These are phyloP conservation scores for Heteromyza rotundicornis DNA, from an alignment of 2,888 invertebrate genomes.

Conservation along the genomic window DNA sequence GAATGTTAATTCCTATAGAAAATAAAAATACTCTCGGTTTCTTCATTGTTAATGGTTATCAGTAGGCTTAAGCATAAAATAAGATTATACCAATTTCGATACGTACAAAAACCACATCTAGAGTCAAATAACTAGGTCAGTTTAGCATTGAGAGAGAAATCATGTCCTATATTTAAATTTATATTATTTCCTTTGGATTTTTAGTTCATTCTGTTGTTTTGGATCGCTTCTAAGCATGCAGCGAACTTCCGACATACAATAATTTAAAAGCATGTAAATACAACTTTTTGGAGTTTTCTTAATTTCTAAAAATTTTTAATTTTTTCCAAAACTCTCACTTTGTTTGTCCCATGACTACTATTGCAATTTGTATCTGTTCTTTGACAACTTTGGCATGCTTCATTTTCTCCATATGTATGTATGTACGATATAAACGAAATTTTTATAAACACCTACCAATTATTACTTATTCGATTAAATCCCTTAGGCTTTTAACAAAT, in stretches of 20 bases:
- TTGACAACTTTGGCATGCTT: slow-evolving; percentile 2
- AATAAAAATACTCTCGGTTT: background rate
- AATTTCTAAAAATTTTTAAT: background rate
- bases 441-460: no score
- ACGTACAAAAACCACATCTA: slow-evolving; percentile 18
- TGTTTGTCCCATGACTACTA: background rate
- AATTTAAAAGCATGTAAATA: slow-evolving; percentile 19
- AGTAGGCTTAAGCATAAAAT: slow-evolving; percentile 5
- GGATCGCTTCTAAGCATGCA: slow-evolving; percentile 22
- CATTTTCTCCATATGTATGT: no score
- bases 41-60: background rate
- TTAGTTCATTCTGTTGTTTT: slow-evolving; percentile 11
- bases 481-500: no score
- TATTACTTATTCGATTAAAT: no score
- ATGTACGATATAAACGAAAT: no score
- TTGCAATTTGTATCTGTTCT: background rate
- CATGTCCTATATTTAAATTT: slow-evolving; percentile 57
- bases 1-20: background rate
- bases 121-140: slow-evolving; percentile 3
- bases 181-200: slow-evolving; percentile 7
- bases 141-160: slow-evolving; percentile 24
- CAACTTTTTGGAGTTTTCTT: background rate
- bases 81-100: slow-evolving; percentile 21
- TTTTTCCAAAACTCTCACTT: background rate
- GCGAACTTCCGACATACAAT: slow-evolving; percentile 29